A percentile compares a stretch with the other conserved stretches of the same genome.
Evolutionary conservation across 2,797 vertebrate genomes (phyloP).

Genomic region (Dromococcyx pavoninus): DNA sequence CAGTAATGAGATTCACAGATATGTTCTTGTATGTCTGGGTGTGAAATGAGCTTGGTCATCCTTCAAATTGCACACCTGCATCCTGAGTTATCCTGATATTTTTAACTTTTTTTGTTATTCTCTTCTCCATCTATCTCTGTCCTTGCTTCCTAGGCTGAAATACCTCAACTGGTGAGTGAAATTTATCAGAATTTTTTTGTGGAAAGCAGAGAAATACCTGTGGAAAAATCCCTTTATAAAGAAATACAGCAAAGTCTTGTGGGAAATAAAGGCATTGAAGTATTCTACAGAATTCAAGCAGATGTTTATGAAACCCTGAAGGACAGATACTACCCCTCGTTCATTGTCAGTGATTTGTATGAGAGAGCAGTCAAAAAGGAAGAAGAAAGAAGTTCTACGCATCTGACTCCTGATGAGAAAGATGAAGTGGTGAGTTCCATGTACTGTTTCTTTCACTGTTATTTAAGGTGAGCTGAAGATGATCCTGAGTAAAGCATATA

Average conservation of each 20-base stretch:
- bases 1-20: not conserved
- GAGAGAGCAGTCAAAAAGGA: slow-evolving; percentile 87
- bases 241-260: slow-evolving; percentile 98
- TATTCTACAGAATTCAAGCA: slow-evolving; percentile 91
- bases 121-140: not conserved
- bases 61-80: not conserved
- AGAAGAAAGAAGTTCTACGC: slow-evolving; percentile 80
- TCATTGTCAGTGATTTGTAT: slow-evolving; percentile 94
- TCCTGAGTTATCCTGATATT: slow-evolving; percentile 3
- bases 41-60: not conserved
- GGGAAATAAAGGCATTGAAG: slow-evolving; percentile 94
- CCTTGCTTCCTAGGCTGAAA: slow-evolving; percentile 76
- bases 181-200: slow-evolving; percentile 99
- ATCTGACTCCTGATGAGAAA: slow-evolving; percentile 84
- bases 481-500: not conserved
- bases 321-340: slow-evolving; percentile 96
- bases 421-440: slow-evolving; percentile 85
- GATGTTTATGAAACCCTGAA: slow-evolving; percentile 90
- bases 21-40: not conserved
- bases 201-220: slow-evolving; percentile 92
- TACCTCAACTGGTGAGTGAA: slow-evolving; percentile 92
- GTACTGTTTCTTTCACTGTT: not conserved
- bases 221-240: slow-evolving; percentile 94
- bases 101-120: not conserved
- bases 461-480: not conserved